Conservation (phyloP, 2,113 vertebrate genomes). For the Perca schrenkii region DNA sequence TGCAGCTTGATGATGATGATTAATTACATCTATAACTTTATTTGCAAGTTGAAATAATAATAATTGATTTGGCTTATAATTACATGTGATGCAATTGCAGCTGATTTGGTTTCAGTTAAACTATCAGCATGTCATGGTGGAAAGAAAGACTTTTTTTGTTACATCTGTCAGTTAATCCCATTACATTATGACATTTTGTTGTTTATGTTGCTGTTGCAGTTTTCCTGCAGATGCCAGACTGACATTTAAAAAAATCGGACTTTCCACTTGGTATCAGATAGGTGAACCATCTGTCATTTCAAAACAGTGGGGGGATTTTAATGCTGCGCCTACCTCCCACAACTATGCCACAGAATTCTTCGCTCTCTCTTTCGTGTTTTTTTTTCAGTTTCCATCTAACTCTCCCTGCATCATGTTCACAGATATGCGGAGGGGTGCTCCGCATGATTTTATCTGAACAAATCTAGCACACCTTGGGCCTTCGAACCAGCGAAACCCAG, state of each 20-base stretch:
- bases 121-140: constrained; percentile 1
- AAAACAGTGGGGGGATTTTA: constrained; percentile 24
- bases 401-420: background rate
- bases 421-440: background rate
- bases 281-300: constrained; percentile 39
- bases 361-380: constrained; percentile 22
- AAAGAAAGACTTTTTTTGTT: background rate
- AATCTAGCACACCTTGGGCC: constrained; percentile 1
- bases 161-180: constrained; percentile 5
- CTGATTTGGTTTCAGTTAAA: constrained; percentile 25
- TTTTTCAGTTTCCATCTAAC: background rate
- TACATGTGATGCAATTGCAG: background rate
- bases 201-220: background rate
- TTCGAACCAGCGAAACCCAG: constrained; percentile 67
- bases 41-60: constrained; percentile 13
- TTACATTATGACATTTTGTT: constrained; percentile 26
- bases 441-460: background rate
- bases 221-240: constrained; percentile 24
- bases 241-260: constrained; percentile 26
- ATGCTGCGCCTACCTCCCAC: constrained; percentile 1
- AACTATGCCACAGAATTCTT: constrained; percentile 18
- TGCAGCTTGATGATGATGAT: constrained; percentile 6
- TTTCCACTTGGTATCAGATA: background rate
- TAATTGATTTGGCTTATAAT: background rate
- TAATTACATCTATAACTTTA: background rate